These are phyloP conservation scores for Rhorus exstirpatorius DNA, from an alignment of 2,888 invertebrate species.

Conservation along the genomic window DNA sequence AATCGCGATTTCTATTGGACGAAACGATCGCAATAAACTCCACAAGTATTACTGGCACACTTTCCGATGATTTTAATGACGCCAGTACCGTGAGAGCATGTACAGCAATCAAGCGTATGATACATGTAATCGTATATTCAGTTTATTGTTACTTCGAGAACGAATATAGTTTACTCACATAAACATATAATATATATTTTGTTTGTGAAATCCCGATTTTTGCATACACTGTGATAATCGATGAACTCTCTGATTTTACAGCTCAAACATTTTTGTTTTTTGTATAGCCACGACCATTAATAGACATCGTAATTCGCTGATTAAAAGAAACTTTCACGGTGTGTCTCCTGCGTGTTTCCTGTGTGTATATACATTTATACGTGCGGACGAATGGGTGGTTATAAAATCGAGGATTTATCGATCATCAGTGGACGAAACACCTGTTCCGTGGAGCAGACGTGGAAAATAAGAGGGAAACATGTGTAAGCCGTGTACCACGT, in stretches of 20 bases:
- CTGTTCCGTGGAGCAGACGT: conserved; percentile 29
- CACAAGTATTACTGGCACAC: conserved; percentile 59
- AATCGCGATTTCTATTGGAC: conserved; percentile 49
- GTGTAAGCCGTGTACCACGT: conserved; percentile 14
- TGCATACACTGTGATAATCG: neutral
- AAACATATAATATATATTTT: conserved; percentile 9
- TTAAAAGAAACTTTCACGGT: conserved; percentile 67
- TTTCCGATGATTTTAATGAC: conserved; percentile 59
- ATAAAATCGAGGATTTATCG: conserved; percentile 65
- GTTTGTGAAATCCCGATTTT: conserved; percentile 23
- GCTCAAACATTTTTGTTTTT: conserved; percentile 10
- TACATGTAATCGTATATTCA: conserved; percentile 10
- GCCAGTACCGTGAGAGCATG: conserved; percentile 16
- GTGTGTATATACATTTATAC: conserved; percentile 1
- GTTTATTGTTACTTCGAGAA: conserved; percentile 38
- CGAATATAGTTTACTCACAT: conserved; percentile 8
- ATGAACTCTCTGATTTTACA: conserved; percentile 35
- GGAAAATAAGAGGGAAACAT: conserved; percentile 41
- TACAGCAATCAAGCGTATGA: conserved; percentile 12
- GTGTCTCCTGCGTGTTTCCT: conserved; percentile 17
- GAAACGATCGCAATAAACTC: conserved; percentile 61
- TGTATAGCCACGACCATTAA: conserved; percentile 45
- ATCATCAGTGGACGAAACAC: conserved; percentile 53
- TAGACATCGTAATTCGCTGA: conserved; percentile 61
- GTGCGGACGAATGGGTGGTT: neutral